Base-by-base conservation (phyloP, 2,797 vertebrate species). In the Sebastes jordani region DNA sequence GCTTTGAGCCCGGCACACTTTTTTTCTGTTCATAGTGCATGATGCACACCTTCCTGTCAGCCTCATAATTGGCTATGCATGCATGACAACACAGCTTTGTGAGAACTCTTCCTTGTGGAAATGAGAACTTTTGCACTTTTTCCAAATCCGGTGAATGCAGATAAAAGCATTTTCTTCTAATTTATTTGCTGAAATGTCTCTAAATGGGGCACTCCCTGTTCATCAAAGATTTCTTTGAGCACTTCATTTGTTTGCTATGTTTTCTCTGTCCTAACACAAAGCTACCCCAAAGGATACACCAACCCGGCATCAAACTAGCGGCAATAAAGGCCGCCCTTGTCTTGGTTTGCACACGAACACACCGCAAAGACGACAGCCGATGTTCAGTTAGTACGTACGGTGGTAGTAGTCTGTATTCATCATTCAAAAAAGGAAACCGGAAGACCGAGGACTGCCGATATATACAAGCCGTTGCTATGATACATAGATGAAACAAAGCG, bases 31-130 rank as follows among this genome's bases (percentile, higher is more conserved):
- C 65, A 75, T 60, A 49, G 46, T 73, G 78, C 68, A 71, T 86
- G 83, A 79, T 74, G 64, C 69, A 78, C 58, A 74, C 32, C 52
- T 72, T 80, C 63, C 60, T 49, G 42, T 68, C 32, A 59, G 52
- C 66, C 58, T 52, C 13, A 29, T 30, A 23, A 60, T 46, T 22
- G 23, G 4, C 32, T 55, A 42, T 73, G 54, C 29, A 38, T 86
- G 79, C 77, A 72, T 82, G 61, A 74, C 62, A 42, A 27, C 63
- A 78, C 22, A 55, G 63, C 25, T 74, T 83, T 76, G 56, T 78
- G 49, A 32, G 25, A 74, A 68, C 20, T 69, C 6, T 61, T 64
- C 42, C 27, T 74, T 9, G 22, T 55, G 52, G 27, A 71, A 74
- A 32, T 71, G 30, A 71, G 54, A 77, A 30, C 23, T 69, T 54